These are phyloP conservation scores for Aspidiotus destructor DNA, from an alignment of 2,888 invertebrate genomes.

Conservation along the genomic window DNA sequence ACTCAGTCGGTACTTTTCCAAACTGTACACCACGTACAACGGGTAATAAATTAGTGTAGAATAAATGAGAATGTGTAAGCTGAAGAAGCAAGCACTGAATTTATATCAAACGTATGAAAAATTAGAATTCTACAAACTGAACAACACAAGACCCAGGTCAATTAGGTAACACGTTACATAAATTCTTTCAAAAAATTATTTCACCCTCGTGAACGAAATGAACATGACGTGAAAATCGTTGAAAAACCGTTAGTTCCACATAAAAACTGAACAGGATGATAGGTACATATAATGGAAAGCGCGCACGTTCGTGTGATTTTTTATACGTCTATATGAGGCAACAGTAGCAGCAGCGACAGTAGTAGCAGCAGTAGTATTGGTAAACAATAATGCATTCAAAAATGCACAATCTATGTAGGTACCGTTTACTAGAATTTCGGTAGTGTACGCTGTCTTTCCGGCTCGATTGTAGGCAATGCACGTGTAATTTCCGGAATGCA, in stretches of 20 bases:
- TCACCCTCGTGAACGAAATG: no score
- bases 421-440: conserved; percentile 28
- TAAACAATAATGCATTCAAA: not conserved
- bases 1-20: no score
- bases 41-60: not conserved
- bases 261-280: no score
- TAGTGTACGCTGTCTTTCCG: conserved; percentile 41
- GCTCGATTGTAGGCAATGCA: conserved; percentile 49
- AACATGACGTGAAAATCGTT: not conserved
- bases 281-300: not conserved
- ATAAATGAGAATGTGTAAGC: not conserved
- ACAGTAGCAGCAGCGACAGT: no score
- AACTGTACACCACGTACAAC: no score
- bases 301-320: not conserved
- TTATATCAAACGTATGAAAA: not conserved
- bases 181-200: no score
- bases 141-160: no score
- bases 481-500: conserved; percentile 55
- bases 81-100: not conserved
- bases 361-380: not conserved
- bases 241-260: conserved; percentile 1
- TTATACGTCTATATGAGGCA: no score
- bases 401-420: not conserved
- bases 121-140: no score
- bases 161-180: no score